Evolutionary conservation across 2,888 invertebrate species (phyloP).

Genomic region (Chironomus tentans): DNA sequence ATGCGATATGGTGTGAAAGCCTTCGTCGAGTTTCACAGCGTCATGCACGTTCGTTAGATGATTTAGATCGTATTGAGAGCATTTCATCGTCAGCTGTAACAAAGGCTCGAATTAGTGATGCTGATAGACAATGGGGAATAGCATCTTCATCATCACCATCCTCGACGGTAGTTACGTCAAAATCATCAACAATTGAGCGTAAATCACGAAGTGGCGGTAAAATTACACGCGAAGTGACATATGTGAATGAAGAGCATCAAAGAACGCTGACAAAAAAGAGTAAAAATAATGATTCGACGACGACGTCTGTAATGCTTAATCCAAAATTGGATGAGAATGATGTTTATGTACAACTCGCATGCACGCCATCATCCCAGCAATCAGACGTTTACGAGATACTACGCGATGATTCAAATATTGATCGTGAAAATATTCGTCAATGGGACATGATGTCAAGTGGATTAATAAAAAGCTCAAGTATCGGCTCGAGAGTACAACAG

Average conservation of each 20-base stretch:
- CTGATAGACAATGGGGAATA: conserved; percentile 28
- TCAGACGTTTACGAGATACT: conserved; percentile 40
- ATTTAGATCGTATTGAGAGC: conserved; percentile 52
- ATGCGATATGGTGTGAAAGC: conserved; percentile 71
- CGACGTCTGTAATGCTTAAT: conserved; percentile 33
- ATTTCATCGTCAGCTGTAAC: conserved; percentile 17
- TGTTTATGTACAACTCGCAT: conserved; percentile 46
- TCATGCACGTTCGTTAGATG: conserved; percentile 74
- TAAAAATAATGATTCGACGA: conserved; percentile 32
- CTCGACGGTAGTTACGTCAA: too few species aligned
- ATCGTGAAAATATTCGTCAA: conserved; percentile 76
- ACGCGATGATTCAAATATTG: conserved; percentile 50
- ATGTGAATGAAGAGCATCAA: conserved; percentile 55
- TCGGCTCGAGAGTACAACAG: neutral
- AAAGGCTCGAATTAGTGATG: conserved; percentile 19
- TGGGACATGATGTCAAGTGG: conserved; percentile 86
- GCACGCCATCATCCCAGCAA: neutral
- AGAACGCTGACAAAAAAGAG: conserved; percentile 17
- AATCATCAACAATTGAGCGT: conserved; percentile 33
- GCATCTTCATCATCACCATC: neutral
- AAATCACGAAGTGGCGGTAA: conserved; percentile 37
- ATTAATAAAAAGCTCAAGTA: conserved; percentile 47
- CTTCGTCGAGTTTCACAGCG: conserved; percentile 67
- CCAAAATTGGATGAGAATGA: conserved; percentile 44
- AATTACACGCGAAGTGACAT: conserved; percentile 63